Evolutionary conservation across 2,888 invertebrate species (phyloP).

Genomic region (Chaetoderma sp.): DNA sequence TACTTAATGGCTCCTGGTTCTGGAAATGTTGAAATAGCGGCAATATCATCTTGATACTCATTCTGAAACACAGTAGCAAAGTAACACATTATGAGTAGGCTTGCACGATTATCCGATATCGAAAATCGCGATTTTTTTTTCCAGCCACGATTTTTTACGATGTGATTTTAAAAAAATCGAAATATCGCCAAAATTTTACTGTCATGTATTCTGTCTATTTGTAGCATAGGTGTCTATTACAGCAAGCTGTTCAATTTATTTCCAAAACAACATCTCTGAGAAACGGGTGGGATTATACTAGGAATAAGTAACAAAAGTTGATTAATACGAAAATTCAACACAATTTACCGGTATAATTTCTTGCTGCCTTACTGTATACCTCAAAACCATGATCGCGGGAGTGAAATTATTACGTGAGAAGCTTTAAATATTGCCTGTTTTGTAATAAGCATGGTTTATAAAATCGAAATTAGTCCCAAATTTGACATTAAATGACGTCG

Average conservation of each 20-base stretch:
- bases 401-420: too few species aligned
- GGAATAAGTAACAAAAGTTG: too few species aligned
- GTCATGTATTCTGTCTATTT: neutral
- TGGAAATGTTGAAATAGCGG: constrained; percentile 50
- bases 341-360: too few species aligned
- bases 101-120: neutral
- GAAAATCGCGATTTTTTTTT: neutral
- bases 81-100: neutral
- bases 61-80: constrained; percentile 9
- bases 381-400: too few species aligned
- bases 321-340: too few species aligned
- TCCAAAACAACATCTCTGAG: too few species aligned
- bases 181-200: neutral
- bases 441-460: too few species aligned
- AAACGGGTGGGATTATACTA: too few species aligned
- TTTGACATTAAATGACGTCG: too few species aligned
- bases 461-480: too few species aligned
- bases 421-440: too few species aligned
- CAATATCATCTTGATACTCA: constrained; percentile 45
- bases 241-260: neutral
- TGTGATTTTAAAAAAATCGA: neutral
- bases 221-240: neutral
- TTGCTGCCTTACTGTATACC: too few species aligned
- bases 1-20: constrained; percentile 79
- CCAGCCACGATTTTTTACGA: neutral